phyloP scores from a whole-genome alignment of 92 coral and sea anemone genomes.

The Heteractis magnifica region DNA sequence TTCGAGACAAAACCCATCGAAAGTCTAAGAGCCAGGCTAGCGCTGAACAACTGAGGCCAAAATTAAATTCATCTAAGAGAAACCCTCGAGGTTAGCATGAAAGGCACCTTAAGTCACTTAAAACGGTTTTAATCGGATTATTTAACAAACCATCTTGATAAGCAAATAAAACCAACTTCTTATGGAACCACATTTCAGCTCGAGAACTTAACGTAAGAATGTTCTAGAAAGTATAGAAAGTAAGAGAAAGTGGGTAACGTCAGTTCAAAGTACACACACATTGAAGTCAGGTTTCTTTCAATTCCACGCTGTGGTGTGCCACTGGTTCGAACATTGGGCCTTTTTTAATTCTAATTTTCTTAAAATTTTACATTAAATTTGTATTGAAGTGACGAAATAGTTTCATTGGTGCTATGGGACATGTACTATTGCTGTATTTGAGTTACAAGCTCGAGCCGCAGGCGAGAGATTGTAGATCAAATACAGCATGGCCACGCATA shows the following conservation, averaged over 20 bases:
- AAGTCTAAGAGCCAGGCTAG: no score
- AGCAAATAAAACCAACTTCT: constrained; percentile 8
- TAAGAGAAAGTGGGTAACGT: background rate
- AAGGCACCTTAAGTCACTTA: constrained; percentile 12
- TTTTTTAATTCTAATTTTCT: background rate
- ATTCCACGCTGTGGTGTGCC: background rate
- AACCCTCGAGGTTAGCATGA: background rate
- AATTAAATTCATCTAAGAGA: background rate
- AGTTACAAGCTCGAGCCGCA: no score
- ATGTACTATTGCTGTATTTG: background rate
- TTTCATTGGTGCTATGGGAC: background rate
- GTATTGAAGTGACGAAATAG: background rate
- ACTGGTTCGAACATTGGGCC: background rate
- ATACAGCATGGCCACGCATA: no score
- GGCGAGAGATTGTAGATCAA: no score
- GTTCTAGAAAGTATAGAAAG: background rate
- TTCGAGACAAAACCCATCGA: no score
- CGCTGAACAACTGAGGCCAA: background rate
- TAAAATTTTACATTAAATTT: background rate
- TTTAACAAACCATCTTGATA: constrained; percentile 15
- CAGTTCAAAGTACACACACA: background rate
- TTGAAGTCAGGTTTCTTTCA: background rate
- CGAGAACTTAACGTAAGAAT: background rate
- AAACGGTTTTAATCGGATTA: constrained; percentile 19
- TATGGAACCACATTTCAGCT: background rate